phyloP scores from a whole-genome alignment of 2,888 invertebrate genomes.

The Nematopogon swammerdamellus region DNA sequence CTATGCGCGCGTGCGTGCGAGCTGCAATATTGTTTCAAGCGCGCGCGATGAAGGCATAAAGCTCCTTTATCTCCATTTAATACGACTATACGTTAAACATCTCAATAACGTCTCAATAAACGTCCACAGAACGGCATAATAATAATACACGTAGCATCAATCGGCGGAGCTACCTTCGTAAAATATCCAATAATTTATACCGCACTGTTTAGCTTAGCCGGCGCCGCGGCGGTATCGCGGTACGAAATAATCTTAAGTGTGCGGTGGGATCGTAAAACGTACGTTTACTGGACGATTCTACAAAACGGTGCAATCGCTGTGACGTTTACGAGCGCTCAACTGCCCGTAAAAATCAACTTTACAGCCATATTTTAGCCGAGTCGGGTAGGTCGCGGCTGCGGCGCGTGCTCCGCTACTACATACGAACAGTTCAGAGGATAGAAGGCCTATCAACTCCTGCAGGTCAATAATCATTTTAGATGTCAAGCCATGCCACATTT shows the following conservation, averaged over 20 bases:
- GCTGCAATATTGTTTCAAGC: not conserved
- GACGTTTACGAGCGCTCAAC: constrained; percentile 52
- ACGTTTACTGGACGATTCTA: constrained; percentile 46
- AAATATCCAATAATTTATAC: constrained; percentile 33
- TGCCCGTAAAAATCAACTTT: constrained; percentile 54
- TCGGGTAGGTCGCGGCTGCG: constrained; percentile 16
- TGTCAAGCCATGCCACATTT: too few relatives aligned
- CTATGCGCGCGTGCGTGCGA: too few relatives aligned
- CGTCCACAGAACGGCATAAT: constrained; percentile 51
- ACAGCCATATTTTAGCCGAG: constrained; percentile 19
- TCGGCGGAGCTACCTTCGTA: constrained; percentile 32
- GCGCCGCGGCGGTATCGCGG: not conserved
- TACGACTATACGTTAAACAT: constrained; percentile 52
- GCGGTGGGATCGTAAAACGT: constrained; percentile 18
- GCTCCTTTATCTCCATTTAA: constrained; percentile 52
- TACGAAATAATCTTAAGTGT: constrained; percentile 28
- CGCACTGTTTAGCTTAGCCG: not conserved
- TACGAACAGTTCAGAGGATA: too few relatives aligned
- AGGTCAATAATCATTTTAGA: too few relatives aligned
- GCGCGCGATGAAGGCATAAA: constrained; percentile 46
- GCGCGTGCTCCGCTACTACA: not conserved
- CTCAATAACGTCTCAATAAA: constrained; percentile 55
- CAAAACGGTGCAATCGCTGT: constrained; percentile 50
- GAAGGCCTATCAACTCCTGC: too few relatives aligned
- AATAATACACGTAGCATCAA: constrained; percentile 40